Percentiles rank a stretch among this genome's conserved stretches.
Evolutionary conservation across 2,888 invertebrate species (phyloP).

Genomic region (Pollenia amentaria): DNA sequence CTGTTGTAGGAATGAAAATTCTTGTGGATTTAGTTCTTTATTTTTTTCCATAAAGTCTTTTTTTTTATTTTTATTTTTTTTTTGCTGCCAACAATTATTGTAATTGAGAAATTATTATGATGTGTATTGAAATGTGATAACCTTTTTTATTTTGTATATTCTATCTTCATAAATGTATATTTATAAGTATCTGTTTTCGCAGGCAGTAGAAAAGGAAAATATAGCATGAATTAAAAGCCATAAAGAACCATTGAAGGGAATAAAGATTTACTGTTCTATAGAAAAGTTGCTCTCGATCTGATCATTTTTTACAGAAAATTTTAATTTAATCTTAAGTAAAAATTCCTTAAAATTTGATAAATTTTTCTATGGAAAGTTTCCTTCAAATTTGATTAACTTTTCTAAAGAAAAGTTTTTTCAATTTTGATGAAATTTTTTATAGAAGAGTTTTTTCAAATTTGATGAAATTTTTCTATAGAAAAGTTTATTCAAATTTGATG

Average conservation of each 20-base stretch:
- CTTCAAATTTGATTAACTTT: neutral
- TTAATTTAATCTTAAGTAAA: neutral
- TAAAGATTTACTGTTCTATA: neutral
- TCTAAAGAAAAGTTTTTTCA: neutral
- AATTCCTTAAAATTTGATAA: neutral
- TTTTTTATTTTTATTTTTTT: slow-evolving; percentile 55
- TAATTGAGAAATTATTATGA: slow-evolving; percentile 75
- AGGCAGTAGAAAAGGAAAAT: slow-evolving; percentile 21
- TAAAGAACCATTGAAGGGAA: neutral
- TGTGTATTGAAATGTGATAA: slow-evolving; percentile 75
- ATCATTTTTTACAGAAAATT: neutral
- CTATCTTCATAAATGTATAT: slow-evolving; percentile 49
- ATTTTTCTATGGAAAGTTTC: neutral
- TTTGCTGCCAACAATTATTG: slow-evolving; percentile 71
- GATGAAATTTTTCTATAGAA: neutral
- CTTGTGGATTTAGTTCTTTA: slow-evolving; percentile 61
- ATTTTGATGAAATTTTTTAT: neutral
- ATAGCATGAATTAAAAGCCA: neutral
- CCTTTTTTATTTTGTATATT: slow-evolving; percentile 68
- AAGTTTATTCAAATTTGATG: neutral
- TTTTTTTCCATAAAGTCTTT: slow-evolving; percentile 33
- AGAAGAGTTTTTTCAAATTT: neutral
- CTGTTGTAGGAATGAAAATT: slow-evolving; percentile 39
- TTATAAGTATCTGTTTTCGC: slow-evolving; percentile 64
- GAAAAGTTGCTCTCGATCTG: neutral